These are phyloP conservation scores for Anolis sagrei DNA, from an alignment of 2,113 vertebrate species.

Conservation along the genomic window DNA sequence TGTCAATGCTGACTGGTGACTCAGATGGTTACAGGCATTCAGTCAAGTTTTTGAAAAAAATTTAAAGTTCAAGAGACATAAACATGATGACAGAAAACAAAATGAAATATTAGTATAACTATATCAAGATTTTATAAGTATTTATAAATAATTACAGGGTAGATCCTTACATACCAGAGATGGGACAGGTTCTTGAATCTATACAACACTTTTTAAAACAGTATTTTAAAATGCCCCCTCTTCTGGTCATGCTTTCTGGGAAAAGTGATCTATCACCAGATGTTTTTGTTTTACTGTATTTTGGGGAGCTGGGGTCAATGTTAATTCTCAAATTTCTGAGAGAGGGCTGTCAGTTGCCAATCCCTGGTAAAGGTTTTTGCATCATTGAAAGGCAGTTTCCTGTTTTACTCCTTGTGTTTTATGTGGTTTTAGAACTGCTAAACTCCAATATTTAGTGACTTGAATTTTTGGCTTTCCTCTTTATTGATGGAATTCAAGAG, in stretches of 20 bases:
- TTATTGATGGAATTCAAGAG: slow-evolving; percentile 71
- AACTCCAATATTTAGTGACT: slow-evolving; percentile 51
- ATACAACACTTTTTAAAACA: no score
- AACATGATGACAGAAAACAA: no score
- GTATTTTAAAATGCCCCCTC: background rate
- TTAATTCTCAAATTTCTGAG: background rate
- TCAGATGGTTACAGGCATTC: no score
- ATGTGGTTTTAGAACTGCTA: background rate
- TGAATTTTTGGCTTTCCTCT: slow-evolving; percentile 67
- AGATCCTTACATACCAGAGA: no score
- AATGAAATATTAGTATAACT: no score
- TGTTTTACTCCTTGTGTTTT: background rate
- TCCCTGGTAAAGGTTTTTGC: background rate
- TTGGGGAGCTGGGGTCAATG: background rate
- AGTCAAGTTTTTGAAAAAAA: no score
- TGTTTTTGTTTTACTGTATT: background rate
- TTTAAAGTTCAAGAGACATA: no score
- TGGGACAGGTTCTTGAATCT: no score
- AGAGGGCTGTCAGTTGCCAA: background rate
- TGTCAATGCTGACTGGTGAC: no score
- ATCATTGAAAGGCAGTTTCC: background rate
- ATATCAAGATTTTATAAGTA: no score
- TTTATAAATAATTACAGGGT: no score
- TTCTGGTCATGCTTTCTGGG: background rate
- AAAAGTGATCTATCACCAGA: background rate